A percentile compares a stretch with the other conserved stretches of the same genome.
phyloP scores from a whole-genome alignment of 2,797 vertebrate genomes.

The Chaetophractus vellerosus region DNA sequence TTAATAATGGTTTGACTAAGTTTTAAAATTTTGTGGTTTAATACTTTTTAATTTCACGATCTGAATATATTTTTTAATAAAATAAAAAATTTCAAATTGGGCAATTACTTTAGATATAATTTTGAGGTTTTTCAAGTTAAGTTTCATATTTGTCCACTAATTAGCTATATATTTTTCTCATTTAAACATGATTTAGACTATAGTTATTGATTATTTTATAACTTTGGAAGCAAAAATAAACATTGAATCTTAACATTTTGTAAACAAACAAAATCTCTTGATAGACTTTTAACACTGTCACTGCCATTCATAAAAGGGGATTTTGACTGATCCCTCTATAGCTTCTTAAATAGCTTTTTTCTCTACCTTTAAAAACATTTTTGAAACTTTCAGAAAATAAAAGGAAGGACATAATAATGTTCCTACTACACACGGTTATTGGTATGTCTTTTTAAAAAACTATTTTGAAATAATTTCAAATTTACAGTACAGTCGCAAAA shows the following conservation, averaged over 20 bases:
- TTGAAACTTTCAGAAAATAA: slow-evolving; percentile 28
- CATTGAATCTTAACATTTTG: not conserved
- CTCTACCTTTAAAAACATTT: not conserved
- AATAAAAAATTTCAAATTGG: slow-evolving; percentile 10
- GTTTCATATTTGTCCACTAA: not conserved
- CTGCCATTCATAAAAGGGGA: not conserved
- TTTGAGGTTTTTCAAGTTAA: slow-evolving; percentile 50
- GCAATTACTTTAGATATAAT: not conserved
- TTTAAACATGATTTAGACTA: slow-evolving; percentile 14
- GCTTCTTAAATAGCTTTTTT: slow-evolving; percentile 3
- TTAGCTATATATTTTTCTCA: slow-evolving; percentile 11
- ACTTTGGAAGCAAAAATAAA: not conserved
- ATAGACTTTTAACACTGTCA: not conserved
- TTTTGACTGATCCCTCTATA: not conserved
- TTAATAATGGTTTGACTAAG: slow-evolving; percentile 25
- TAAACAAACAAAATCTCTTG: not conserved
- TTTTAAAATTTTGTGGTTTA: slow-evolving; percentile 20
- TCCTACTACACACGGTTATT: not conserved
- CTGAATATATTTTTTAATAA: slow-evolving; percentile 28
- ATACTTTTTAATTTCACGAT: slow-evolving; percentile 21
- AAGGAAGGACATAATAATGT: not conserved
- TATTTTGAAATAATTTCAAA: slow-evolving; percentile 48
- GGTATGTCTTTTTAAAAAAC: not conserved
- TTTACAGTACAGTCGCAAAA: slow-evolving; percentile 1
- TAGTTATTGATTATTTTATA: slow-evolving; percentile 38